A percentile compares a stretch with the other conserved stretches of the same genome.
phyloP scores from a whole-genome alignment of 2,797 vertebrate species.

The Gallirallus australis region DNA sequence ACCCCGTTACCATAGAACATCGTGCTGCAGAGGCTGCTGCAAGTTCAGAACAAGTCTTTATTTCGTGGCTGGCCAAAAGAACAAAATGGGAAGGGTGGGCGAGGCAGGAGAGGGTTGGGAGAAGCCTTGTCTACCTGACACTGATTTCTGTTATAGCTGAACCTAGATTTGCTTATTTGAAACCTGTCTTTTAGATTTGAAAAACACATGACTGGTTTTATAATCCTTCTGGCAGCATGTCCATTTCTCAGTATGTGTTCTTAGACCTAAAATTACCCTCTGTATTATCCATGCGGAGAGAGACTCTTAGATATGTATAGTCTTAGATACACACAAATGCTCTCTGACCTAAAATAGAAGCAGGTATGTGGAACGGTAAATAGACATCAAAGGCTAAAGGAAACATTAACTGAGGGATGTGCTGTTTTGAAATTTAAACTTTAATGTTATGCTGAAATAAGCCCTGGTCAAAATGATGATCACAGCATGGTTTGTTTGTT shows the following conservation, averaged over 20 bases:
- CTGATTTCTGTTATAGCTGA: conserved; percentile 41
- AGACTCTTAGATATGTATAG: neutral
- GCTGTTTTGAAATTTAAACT: conserved; percentile 28
- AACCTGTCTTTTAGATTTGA: conserved; percentile 48
- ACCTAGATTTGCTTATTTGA: conserved; percentile 61
- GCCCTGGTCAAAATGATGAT: neutral
- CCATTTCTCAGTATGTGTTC: conserved; percentile 24
- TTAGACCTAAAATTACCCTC: conserved; percentile 54
- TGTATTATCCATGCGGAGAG: conserved; percentile 16
- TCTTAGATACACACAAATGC: neutral
- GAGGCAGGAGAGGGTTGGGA: neutral
- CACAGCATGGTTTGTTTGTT: conserved; percentile 12
- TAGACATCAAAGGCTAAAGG: neutral
- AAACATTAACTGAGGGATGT: neutral
- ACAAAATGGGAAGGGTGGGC: neutral
- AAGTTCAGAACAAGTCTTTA: neutral
- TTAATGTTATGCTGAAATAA: neutral
- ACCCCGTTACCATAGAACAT: neutral
- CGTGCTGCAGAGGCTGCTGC: neutral
- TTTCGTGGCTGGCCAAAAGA: neutral
- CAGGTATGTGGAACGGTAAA: conserved; percentile 37
- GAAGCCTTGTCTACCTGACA: conserved; percentile 1
- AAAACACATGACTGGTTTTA: conserved; percentile 34
- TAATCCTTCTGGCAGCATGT: conserved; percentile 43
- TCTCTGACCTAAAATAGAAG: conserved; percentile 51